Conservation (phyloP, 2,888 invertebrate species). For the Nysson spinosus region DNA sequence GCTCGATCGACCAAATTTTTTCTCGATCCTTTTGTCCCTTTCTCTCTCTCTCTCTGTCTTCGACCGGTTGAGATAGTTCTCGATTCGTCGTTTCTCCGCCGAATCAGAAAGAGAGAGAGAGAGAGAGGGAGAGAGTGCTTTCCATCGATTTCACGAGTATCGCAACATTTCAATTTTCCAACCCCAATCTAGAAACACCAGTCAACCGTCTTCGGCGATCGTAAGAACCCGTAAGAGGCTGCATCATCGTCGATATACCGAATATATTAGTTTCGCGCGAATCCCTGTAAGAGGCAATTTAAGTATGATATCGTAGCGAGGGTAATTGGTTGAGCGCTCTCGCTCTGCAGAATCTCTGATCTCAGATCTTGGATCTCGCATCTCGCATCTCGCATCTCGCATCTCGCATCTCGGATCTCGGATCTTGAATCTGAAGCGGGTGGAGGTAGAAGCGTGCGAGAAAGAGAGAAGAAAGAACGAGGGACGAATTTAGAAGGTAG, state of each 20-base stretch:
- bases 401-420: constrained; percentile 22
- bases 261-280: constrained; percentile 48
- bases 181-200: too few species aligned
- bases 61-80: too few species aligned
- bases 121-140: too few species aligned
- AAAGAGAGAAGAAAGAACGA: constrained; percentile 14
- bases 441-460: constrained; percentile 11
- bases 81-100: constrained; percentile 2
- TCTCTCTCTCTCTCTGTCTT: too few species aligned
- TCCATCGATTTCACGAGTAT: too few species aligned
- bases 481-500: constrained; percentile 29
- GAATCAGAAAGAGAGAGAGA: too few species aligned
- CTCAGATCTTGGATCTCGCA: constrained; percentile 26
- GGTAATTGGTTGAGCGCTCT: constrained; percentile 67
- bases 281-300: constrained; percentile 63
- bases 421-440: constrained; percentile 14
- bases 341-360: constrained; percentile 18
- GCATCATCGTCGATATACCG: too few species aligned
- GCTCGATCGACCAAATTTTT: constrained; percentile 30
- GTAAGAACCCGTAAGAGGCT: too few species aligned
- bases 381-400: constrained; percentile 24
- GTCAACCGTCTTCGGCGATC: too few species aligned
- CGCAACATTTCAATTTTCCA: too few species aligned
- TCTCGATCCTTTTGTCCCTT: background rate
- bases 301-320: constrained; percentile 62